These are phyloP conservation scores for Ovis canadensis DNA, from an alignment of 2,113 vertebrate genomes.

Conservation along the genomic window DNA sequence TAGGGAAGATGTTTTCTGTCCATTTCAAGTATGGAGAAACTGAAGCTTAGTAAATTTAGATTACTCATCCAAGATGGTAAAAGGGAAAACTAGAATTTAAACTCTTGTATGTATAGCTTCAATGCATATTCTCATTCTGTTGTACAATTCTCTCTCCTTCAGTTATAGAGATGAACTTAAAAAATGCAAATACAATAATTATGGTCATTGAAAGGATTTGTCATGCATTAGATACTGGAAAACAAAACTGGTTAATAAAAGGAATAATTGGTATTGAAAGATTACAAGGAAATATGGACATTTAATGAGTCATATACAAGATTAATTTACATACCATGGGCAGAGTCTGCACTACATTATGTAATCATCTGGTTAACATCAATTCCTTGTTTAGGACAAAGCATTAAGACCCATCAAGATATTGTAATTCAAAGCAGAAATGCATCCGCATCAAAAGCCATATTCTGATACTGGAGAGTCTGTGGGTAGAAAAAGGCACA, in stretches of 20 bases:
- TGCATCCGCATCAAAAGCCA: not conserved
- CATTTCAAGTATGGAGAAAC: not conserved
- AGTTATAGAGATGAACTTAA: not conserved
- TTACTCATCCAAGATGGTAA: not conserved
- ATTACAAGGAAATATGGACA: not conserved
- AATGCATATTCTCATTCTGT: not conserved
- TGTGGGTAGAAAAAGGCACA: not conserved
- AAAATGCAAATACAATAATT: not conserved
- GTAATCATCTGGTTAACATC: not conserved
- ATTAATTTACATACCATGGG: not conserved
- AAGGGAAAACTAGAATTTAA: not conserved
- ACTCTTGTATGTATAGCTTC: not conserved
- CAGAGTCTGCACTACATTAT: not conserved
- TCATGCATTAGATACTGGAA: not conserved
- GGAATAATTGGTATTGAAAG: not conserved
- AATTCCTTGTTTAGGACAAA: not conserved
- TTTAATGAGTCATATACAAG: not conserved
- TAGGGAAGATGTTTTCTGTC: not conserved
- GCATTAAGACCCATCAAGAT: not conserved
- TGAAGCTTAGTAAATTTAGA: not conserved
- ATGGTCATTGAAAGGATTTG: not conserved
- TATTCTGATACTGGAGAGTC: not conserved
- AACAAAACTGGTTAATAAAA: not conserved
- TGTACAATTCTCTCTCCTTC: not conserved
- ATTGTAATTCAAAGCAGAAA: not conserved